phyloP scores from a whole-genome alignment of 2,888 invertebrate species.

The Callyntrura sp. region DNA sequence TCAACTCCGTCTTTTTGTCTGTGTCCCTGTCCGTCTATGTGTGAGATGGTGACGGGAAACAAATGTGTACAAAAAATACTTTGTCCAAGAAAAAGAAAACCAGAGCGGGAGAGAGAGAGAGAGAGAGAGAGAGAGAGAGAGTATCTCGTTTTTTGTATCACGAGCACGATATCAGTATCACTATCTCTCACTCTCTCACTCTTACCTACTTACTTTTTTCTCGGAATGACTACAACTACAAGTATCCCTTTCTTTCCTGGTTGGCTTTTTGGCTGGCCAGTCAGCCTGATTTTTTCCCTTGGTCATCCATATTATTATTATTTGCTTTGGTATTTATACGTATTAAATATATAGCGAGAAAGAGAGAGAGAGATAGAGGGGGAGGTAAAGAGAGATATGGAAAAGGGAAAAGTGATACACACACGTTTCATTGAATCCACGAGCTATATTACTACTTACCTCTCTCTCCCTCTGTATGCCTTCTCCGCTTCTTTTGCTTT shows the following conservation, averaged over 20 bases:
- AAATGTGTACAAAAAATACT: conserved; percentile 72
- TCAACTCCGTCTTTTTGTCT: conserved; percentile 3
- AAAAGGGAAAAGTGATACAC: conserved; percentile 27
- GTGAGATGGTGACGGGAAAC: conserved; percentile 62
- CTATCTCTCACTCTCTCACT: not conserved
- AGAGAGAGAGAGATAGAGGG: too few relatives aligned
- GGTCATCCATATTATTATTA: conserved; percentile 49
- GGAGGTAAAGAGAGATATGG: too few relatives aligned
- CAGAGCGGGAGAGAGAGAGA: conserved; percentile 23
- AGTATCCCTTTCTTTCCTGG: conserved; percentile 26
- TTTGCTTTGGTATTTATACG: too few relatives aligned
- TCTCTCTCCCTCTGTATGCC: conserved; percentile 29
- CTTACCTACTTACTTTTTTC: not conserved
- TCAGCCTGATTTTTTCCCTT: conserved; percentile 6
- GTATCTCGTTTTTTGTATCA: too few relatives aligned
- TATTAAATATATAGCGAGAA: too few relatives aligned
- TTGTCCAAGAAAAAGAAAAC: not conserved
- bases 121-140: not conserved
- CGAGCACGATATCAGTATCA: conserved; percentile 2
- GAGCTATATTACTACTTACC: conserved; percentile 20
- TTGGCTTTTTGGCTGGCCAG: conserved; percentile 45
- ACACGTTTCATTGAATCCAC: conserved; percentile 19
- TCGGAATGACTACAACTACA: not conserved
- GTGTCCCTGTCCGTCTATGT: not conserved
- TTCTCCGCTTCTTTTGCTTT: conserved; percentile 28